These are phyloP conservation scores for Mythimna ferrago DNA, from an alignment of 2,888 invertebrate species.

Conservation along the genomic window DNA sequence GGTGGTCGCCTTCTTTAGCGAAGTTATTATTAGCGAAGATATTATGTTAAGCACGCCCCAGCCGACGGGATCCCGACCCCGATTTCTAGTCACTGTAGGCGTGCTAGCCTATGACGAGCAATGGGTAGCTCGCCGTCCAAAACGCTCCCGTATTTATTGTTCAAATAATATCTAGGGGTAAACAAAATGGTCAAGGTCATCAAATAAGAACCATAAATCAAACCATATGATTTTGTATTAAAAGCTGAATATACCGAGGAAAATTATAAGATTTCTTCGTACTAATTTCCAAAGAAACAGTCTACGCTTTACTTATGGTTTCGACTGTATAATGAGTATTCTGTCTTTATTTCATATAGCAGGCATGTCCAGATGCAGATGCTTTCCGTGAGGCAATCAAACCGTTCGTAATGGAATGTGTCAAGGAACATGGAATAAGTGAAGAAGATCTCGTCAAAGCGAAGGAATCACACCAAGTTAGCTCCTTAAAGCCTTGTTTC, in stretches of 20 bases:
- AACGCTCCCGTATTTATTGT: too few species aligned
- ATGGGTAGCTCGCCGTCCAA: too few species aligned
- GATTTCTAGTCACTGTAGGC: too few species aligned
- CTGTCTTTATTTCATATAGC: neutral
- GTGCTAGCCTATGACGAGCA: too few species aligned
- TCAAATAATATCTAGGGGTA: too few species aligned
- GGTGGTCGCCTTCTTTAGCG: too few species aligned
- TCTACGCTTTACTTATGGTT: neutral
- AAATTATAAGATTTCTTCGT: neutral
- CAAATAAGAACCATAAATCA: too few species aligned
- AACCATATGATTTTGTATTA: too few species aligned
- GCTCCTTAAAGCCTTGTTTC: slow-evolving; percentile 55
- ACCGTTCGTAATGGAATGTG: slow-evolving; percentile 53
- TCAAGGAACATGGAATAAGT: slow-evolving; percentile 38
- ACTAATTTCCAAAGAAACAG: neutral
- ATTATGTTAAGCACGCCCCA: too few species aligned
- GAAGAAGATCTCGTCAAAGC: slow-evolving; percentile 39
- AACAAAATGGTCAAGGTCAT: too few species aligned
- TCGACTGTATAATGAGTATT: neutral
- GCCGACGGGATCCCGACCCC: too few species aligned
- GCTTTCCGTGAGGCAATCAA: slow-evolving; percentile 23
- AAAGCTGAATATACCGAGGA: neutral
- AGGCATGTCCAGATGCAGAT: slow-evolving; percentile 38
- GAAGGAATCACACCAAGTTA: slow-evolving; percentile 27
- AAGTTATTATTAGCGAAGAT: too few species aligned